Base-by-base conservation (phyloP, 2,888 invertebrate species). In the Mesochorus sp. region DNA sequence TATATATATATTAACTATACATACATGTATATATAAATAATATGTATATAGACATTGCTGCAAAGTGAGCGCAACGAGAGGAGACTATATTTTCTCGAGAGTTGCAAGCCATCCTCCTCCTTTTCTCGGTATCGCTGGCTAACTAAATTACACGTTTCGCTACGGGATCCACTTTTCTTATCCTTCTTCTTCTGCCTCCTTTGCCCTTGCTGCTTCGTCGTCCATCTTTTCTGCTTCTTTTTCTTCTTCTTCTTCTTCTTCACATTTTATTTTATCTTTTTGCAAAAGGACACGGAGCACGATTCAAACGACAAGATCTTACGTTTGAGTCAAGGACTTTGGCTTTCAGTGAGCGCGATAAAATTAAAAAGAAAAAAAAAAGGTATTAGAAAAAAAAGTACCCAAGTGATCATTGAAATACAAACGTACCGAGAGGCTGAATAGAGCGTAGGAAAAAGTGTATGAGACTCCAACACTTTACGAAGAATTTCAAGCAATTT, bases 81-180 rank as follows among this genome's bases (percentile, higher is more conserved):
- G 31, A 26, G 24, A 26, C 37, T 10, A 19, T 17, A n/a, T 17
- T n/a, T 24, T 21, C 49, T 37, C 49, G 37, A 34, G 57, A 66
- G 49, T 49, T n/a, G 59, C 42, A 49, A 51, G 28, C 42, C 24
- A 44, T 47, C 62, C 57, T 37, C 39, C 53, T 47, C 64, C 47
- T 71, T 68, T 79, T 79, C 75, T 75, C 39, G 70, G 79, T 71
- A 71, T 71, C 71, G 70, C 61, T 61, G 73, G 21, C 51, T 37
- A 79, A 71, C 74, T 75, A 79, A 79, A 79, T 79, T 79, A 71
- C 71, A 71, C 62, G 71, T 71, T 71, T 71, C 53, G 51, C 71
- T 49, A 75, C 79, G 71, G 79, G 71, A 75, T 74, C 79, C 74
- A 79, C 74, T 79, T 75, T 79, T 79, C 79, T 79, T 71, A 67